Evolutionary conservation across 2,797 vertebrate species (phyloP), one percentile per base, ranked within the genome.

Genomic region (Alauda arvensis): DNA sequence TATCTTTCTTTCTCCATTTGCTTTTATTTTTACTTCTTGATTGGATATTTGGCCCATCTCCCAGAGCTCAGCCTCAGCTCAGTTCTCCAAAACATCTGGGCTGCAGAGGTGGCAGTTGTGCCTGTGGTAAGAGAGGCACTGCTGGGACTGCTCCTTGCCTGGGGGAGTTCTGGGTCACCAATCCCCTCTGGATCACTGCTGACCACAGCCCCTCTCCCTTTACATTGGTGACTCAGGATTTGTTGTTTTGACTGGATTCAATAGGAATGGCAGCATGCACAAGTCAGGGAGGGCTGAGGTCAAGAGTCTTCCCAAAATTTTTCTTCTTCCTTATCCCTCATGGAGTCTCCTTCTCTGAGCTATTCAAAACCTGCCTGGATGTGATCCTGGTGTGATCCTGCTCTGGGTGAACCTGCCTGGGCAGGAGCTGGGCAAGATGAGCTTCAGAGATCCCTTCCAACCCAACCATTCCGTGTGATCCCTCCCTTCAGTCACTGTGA

Each of bases 401-500:
- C 24, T 33, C 10, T 9, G 9, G n/a, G 11, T 45, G 28, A 43
- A 10, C 16, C 19, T 70, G 25, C 39, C 59, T 39, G 18, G 46
- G 17, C n/a, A 52, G 29, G 14, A 21, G n/a, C 9, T 80, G 56
- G 43, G 39, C 23, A 9, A 3, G 24, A 21, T 23, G 24, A 40
- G 10, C 24, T 7, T 33, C 20, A 39, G 14, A 40, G 56, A 34
- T 4, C 18, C 13, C 20, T 39, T 39, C 43, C 69, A 61, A 4
- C 28, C n/a, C 37, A 49, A 3, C 2, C 14, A 33, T 8, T 3
- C 15, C 1, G 0, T 31, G 46, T 18, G 15, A 46, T 24, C 33
- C 21, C 25, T 40, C 28, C 18, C 18, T 45, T 65, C 31, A 77
- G 53, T 55, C 39, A 14, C 28, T 52, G 81, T 2, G 23, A 48